Evolutionary conservation across 2,797 vertebrate species (phyloP).

Genomic region (Holocentrus rufus): DNA sequence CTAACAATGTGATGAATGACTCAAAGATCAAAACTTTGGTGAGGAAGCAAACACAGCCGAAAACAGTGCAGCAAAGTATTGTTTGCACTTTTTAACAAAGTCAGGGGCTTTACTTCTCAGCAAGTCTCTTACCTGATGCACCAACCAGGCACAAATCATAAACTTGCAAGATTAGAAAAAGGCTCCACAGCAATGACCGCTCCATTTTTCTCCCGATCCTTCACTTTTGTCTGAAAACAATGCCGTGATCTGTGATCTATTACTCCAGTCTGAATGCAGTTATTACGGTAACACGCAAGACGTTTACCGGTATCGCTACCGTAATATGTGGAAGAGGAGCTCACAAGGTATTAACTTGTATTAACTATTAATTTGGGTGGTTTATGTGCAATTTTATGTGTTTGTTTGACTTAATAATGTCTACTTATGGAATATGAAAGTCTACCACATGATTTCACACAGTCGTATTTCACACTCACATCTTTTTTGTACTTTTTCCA

Average conservation of each 20-base stretch:
- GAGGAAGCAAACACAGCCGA: not conserved
- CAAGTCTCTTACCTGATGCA: constrained; percentile 66
- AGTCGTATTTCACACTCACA: not conserved
- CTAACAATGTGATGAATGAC: constrained; percentile 50
- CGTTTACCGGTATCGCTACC: constrained; percentile 19
- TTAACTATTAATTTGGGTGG: not conserved
- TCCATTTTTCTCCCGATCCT: constrained; percentile 71
- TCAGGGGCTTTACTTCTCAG: not conserved
- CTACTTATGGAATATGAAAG: not conserved
- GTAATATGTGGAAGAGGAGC: constrained; percentile 23
- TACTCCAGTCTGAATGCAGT: constrained; percentile 59
- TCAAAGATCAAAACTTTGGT: constrained; percentile 30
- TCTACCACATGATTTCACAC: not conserved
- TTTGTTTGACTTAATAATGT: not conserved
- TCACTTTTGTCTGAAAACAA: constrained; percentile 56
- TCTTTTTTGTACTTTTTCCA: too few relatives aligned
- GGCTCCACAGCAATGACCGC: constrained; percentile 40
- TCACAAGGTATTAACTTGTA: constrained; percentile 5
- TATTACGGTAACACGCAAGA: constrained; percentile 52
- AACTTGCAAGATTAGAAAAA: constrained; percentile 59
- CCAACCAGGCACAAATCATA: constrained; percentile 41
- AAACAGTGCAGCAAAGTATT: not conserved
- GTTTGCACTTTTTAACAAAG: accelerated
- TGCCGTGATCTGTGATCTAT: constrained; percentile 52
- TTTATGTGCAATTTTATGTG: not conserved